phyloP scores from a whole-genome alignment of 2,797 vertebrate species.

The Odontamblyopus lacepedii region DNA sequence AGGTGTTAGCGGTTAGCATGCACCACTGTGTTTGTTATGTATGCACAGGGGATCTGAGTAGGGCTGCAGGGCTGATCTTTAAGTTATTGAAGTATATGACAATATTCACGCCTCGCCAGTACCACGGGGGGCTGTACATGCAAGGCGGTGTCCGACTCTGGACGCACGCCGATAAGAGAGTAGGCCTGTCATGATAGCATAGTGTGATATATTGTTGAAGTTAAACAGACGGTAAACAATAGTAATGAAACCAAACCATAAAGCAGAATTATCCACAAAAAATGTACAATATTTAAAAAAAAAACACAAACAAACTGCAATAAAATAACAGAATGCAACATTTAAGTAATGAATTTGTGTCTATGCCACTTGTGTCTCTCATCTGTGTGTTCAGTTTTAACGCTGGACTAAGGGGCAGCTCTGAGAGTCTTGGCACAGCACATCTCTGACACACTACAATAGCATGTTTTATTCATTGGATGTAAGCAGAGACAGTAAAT shows the following conservation, averaged over 20 bases:
- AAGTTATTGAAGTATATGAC: not conserved
- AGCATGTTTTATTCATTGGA: constrained; percentile 7
- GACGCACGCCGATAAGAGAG: not conserved
- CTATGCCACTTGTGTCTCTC: not conserved
- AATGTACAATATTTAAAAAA: too few species aligned
- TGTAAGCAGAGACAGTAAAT: constrained; percentile 10
- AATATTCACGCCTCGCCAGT: not conserved
- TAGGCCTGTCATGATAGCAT: too few species aligned
- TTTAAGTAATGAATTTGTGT: too few species aligned
- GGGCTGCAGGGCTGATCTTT: not conserved
- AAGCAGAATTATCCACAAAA: too few species aligned
- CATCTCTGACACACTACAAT: constrained; percentile 5
- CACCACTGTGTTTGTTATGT: not conserved
- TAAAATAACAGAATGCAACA: too few species aligned
- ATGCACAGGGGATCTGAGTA: not conserved
- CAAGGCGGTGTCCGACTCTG: too few species aligned
- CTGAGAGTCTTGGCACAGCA: not conserved
- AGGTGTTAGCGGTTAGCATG: constrained; percentile 11
- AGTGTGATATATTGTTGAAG: too few species aligned
- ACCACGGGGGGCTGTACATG: too few species aligned
- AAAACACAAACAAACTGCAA: too few species aligned
- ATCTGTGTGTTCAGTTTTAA: constrained; percentile 4
- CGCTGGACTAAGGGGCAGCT: constrained; percentile 2
- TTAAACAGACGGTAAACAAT: too few species aligned
- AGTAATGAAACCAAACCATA: too few species aligned